Conservation (phyloP, 2,888 invertebrate genomes). For the Plemyria rubiginata region DNA sequence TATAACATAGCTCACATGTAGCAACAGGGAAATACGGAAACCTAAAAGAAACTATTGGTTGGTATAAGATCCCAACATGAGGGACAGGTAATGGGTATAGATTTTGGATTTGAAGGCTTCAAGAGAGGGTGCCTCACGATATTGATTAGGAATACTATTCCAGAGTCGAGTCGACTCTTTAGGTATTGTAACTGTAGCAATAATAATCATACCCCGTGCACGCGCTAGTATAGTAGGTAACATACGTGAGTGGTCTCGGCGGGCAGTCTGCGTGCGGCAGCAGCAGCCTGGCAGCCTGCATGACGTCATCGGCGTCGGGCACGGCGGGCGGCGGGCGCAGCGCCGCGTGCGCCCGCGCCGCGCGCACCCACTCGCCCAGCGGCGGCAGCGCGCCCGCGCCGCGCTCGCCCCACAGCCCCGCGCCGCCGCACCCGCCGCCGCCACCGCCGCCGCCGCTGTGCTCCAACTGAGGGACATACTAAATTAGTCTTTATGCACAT, state of each 20-base stretch:
- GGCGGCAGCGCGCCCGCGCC: conserved; percentile 95
- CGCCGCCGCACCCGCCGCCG: conserved; percentile 63
- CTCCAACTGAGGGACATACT: conserved; percentile 82
- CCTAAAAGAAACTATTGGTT: too few species aligned
- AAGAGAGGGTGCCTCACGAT: too few species aligned
- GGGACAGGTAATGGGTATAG: too few species aligned
- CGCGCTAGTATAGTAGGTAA: neutral
- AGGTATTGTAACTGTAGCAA: too few species aligned
- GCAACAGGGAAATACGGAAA: too few species aligned
- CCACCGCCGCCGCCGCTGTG: conserved; percentile 65
- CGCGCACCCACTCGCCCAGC: conserved; percentile 95
- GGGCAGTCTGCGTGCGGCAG: conserved; percentile 96
- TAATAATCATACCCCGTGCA: too few species aligned
- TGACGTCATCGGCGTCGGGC: conserved; percentile 94
- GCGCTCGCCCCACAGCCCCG: conserved; percentile 91
- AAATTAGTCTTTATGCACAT: too few species aligned
- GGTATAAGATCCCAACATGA: too few species aligned
- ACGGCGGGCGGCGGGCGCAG: conserved; percentile 91
- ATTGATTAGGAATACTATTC: too few species aligned
- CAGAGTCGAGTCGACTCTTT: too few species aligned
- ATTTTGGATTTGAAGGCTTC: too few species aligned
- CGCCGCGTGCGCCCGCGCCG: conserved; percentile 92
- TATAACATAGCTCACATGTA: too few species aligned
- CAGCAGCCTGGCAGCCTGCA: conserved; percentile 94
- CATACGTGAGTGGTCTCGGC: conserved; percentile 89